Evolutionary conservation across 1,140 invertebrate species (phyloP).

Genomic region (Macrotrachela quadricornifera): DNA sequence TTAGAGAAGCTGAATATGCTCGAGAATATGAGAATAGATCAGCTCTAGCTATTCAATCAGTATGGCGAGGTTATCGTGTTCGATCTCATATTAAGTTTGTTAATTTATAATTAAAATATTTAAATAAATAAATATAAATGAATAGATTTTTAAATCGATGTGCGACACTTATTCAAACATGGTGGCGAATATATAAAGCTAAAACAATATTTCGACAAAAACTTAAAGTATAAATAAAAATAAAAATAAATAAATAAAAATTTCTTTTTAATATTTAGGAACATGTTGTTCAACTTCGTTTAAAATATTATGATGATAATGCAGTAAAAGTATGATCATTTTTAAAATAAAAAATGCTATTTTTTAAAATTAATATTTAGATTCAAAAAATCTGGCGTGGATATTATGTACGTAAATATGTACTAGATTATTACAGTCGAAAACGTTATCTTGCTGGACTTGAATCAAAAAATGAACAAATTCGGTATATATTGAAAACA

Average conservation of each 20-base stretch:
- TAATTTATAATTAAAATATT: background rate
- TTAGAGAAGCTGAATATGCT: conserved; percentile 20
- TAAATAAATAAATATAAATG: background rate
- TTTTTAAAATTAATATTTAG: conserved; percentile 10
- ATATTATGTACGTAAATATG: conserved; percentile 27
- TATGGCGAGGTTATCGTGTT: conserved; percentile 19
- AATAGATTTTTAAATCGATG: conserved; percentile 20
- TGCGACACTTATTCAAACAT: conserved; percentile 22
- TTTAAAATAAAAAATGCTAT: background rate
- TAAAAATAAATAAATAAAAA: background rate
- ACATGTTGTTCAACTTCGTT: background rate
- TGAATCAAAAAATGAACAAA: conserved; percentile 25
- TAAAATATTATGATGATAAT: conserved; percentile 6
- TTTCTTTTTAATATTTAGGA: background rate
- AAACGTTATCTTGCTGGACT: conserved; percentile 27
- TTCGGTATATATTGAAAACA: conserved; percentile 15
- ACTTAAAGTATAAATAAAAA: conserved; percentile 16
- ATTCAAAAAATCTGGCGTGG: conserved; percentile 30
- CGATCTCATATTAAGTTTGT: conserved; percentile 20
- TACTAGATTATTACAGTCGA: conserved; percentile 26
- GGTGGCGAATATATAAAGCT: conserved; percentile 22
- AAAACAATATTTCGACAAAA: conserved; percentile 17
- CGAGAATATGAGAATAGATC: conserved; percentile 18
- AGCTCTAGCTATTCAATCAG: conserved; percentile 22
- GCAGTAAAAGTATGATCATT: background rate